phyloP scores from a whole-genome alignment of 2,797 vertebrate genomes.

The Argyrosomus regius region DNA sequence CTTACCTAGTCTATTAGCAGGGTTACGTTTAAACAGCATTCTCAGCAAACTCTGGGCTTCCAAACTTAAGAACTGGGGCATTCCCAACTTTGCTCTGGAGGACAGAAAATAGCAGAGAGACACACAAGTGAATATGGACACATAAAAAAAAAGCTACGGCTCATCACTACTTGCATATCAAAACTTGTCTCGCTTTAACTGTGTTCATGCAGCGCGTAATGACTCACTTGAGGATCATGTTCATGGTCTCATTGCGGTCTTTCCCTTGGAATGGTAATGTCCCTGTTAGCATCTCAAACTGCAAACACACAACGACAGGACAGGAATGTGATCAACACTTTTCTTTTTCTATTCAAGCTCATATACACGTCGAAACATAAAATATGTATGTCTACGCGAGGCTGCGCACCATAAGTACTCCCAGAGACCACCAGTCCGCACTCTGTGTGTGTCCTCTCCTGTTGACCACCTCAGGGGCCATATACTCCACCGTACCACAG shows the following conservation, averaged over 20 bases:
- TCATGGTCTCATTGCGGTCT: constrained; percentile 99
- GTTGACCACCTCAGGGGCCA: constrained; percentile 99
- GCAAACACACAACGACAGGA: constrained; percentile 34
- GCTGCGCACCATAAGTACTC: constrained; percentile 94
- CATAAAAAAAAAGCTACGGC: neutral
- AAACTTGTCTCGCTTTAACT: neutral
- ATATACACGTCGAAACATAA: neutral
- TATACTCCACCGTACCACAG: constrained; percentile 99
- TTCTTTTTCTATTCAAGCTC: neutral
- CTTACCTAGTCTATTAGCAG: constrained; percentile 95
- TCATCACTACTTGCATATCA: constrained; percentile 6
- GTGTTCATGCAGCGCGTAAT: neutral
- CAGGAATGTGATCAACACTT: neutral
- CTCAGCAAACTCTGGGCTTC: constrained; percentile 98
- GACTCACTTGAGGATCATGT: constrained; percentile 99
- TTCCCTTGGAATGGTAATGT: constrained; percentile 98
- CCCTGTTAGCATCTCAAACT: constrained; percentile 99
- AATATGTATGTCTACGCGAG: neutral
- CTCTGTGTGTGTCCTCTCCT: constrained; percentile 98
- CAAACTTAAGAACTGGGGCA: constrained; percentile 97
- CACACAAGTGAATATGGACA: neutral
- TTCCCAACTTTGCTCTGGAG: constrained; percentile 95
- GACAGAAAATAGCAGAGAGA: constrained; percentile 21
- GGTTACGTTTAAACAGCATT: constrained; percentile 98
- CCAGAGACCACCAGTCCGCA: constrained; percentile 99